Evolutionary conservation across 1,140 invertebrate genomes (phyloP), one percentile per base, ranked within the genome.

Genomic region (Venturia canescens): DNA sequence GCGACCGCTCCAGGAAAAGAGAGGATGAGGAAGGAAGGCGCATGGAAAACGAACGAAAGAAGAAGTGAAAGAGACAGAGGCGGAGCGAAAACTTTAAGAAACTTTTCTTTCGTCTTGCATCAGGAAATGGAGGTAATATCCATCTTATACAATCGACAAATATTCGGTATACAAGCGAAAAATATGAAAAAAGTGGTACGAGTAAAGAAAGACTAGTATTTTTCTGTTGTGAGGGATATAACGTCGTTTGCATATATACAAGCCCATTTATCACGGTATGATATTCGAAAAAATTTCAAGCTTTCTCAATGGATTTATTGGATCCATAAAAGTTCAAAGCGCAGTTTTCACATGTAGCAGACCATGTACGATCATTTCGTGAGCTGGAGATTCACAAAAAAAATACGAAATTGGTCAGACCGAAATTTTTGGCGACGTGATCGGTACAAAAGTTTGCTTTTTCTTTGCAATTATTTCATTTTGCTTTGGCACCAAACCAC

Each of bases 101-200:
- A 69, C 66, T 69, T 69, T n/a, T 69, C 29, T n/a, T 15, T 18
- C 13, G 13, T 31, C 2, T n/a, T 69, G 34, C 77, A 26, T 44
- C 48, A 29, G 60, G 67, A 67, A 78, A 78, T 78, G 18, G 77
- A 69, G 66, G 66, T 69, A 31, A 69, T 69, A 69, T 69, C 26
- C 66, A 69, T 69, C 66, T 69, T 69, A 69, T 31, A 69, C 66
- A 69, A 69, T 69, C 29, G 66, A 69, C 66, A 69, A 69, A 69
- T 69, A 69, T 69, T 31, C 66, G 26, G 66, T 69, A 44, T 44
- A 31, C 66, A 69, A 69, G 27, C 66, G 18, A 27, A 69, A 31
- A 31, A 31, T 31, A 34, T 69, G 29, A 69, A 69, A 31, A 31
- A 27, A 69, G 6, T 31, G n/a, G 66, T 29, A 69, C 27, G 15